Evolutionary conservation across 2,113 vertebrate species (phyloP), one percentile per base, ranked within the genome.

Genomic region (Otolemur garnettii): DNA sequence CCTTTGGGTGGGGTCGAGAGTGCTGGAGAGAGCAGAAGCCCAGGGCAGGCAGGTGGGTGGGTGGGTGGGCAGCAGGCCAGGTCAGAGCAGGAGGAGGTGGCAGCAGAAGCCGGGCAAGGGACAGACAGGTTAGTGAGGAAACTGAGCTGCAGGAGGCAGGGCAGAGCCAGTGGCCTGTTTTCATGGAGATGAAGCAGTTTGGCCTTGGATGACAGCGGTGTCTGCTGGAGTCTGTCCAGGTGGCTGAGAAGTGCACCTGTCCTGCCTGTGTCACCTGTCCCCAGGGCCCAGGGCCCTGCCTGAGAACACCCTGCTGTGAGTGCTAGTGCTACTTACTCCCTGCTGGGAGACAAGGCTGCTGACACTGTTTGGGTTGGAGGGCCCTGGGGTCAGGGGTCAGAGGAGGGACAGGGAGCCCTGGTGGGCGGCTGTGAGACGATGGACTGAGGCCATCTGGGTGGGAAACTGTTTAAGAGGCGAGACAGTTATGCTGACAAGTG

Each of bases 221-320:
- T 50, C 57, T 38, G 64, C 11, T 11, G 8, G 11, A 10, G 57
- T 10, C 14, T 10, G 1, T 45, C 33, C 15, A 6, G 2, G 50
- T 1, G 4, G 4, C 5, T 71, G 7, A 12, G 68, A 24, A 1
- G 14, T 5, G 3, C 10, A 1, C 4, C 17, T 0, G 0, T 22
- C n/a, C 62, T 26, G 19, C 9, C 53, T 42, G 30, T 17, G 50
- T 30, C 35, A 35, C 2, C 55, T 11, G 53, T n/a, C 11, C 45
- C 45, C 6, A 30, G 42, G 50, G 17, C 24, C 42, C 1, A 0
- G 21, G 14, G 21, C 33, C 17, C 4, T 0, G 0, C 13, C 24
- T 18, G 82, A 55, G 4, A 8, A 1, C 18, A 14, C 55, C 21
- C 28, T 42, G 22, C 62, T 7, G 11, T 11, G 18, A 24, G 17